phyloP scores from a whole-genome alignment of 2,113 vertebrate species.

The Gnathonemus echidnorhynchus region DNA sequence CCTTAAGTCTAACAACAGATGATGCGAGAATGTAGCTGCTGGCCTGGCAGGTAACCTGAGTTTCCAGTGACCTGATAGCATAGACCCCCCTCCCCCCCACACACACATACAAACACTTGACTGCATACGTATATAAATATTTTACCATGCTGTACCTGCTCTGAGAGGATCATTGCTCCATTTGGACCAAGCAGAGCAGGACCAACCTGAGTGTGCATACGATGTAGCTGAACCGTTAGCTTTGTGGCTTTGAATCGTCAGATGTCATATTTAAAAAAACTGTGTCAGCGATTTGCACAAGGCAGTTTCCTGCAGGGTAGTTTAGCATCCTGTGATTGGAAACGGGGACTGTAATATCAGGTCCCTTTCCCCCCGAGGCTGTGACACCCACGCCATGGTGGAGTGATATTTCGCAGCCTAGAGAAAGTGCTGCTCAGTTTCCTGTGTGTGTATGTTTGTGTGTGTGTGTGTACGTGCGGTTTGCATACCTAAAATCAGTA shows the following conservation, averaged over 20 bases:
- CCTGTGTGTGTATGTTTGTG: background rate
- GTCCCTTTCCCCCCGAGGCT: background rate
- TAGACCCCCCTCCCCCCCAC: background rate
- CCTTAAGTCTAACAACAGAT: background rate
- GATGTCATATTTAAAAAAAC: background rate
- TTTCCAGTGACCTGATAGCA: conserved; percentile 13
- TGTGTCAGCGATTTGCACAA: background rate
- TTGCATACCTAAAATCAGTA: background rate
- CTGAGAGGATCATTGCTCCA: background rate
- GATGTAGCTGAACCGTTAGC: background rate
- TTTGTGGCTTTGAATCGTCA: background rate
- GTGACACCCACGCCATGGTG: background rate
- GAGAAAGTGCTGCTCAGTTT: background rate
- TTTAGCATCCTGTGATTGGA: background rate
- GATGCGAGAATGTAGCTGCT: background rate
- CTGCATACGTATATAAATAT: conserved; percentile 20
- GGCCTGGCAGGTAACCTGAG: background rate
- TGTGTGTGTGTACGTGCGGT: background rate
- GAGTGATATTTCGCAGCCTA: background rate
- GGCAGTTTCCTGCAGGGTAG: background rate
- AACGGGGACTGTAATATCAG: background rate
- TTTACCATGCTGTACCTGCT: conserved; percentile 10
- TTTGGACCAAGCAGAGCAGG: background rate
- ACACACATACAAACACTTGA: background rate
- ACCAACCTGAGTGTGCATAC: background rate